Evolutionary conservation across 2,888 invertebrate species (phyloP), one percentile per base, ranked within the genome.

Genomic region (Epistrophe eligans): DNA sequence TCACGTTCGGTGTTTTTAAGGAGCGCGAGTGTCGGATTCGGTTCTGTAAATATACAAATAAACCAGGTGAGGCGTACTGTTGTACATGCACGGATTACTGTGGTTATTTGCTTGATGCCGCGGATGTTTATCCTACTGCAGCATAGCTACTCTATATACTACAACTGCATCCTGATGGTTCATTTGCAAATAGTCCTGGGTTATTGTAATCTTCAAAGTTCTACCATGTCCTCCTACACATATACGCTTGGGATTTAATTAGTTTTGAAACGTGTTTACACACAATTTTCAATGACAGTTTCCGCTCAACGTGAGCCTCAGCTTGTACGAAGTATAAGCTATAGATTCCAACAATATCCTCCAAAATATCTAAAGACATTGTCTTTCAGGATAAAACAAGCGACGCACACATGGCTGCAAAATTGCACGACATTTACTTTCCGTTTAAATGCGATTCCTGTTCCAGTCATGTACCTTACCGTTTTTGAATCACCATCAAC

Each of bases 201-300:
- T 55, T 19, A 67, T 74, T 81, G 81, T 81, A 81, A 81, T 77
- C 77, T 52, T 62, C 55, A 52, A 28, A 32, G 28, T 60, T 55
- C 66, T 38, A 7, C 13, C 4, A 2, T 15, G 60, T 71, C 5
- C 40, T 3, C 15, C 28, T 43, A 3, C 35, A 17, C 4, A 13
- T 19, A 32, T 24, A 38, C 19, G 52, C 40, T 55, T 19, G 28
- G 74, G 66, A 82, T 87, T 87, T 87, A 87, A 87, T 87, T 87
- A 82, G 82, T 87, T 87, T 87, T 82, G 76, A 73, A 66, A 79
- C 82, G 74, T 87, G 87, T 82, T 79, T 79, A 76, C 87, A 79
- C 50, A 50, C 67, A 50, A 58, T 67, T 76, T 71, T 52, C 45
- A 71, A 72, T 77, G 76, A 60, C 84, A 80, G 77, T 55, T 67